These are phyloP conservation scores for Microchirus variegatus DNA, from an alignment of 2,797 vertebrate genomes.

Conservation along the genomic window DNA sequence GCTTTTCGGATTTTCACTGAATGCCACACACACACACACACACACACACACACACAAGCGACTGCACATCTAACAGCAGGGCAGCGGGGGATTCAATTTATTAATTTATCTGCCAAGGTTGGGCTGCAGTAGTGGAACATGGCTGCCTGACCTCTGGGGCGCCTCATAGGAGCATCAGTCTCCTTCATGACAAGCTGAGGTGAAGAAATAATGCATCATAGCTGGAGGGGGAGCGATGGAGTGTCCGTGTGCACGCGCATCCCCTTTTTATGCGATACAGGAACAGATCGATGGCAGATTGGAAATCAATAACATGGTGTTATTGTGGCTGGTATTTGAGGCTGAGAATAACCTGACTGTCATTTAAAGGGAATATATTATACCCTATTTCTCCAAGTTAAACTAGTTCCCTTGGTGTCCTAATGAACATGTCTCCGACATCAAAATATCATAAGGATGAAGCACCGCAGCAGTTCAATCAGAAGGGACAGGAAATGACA, in stretches of 20 bases:
- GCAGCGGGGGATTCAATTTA: constrained; percentile 44
- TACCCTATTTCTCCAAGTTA: too few relatives aligned
- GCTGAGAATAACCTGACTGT: too few relatives aligned
- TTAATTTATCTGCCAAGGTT: constrained; percentile 54
- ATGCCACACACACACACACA: not conserved
- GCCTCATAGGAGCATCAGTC: constrained; percentile 49
- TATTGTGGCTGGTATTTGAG: not conserved
- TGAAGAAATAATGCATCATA: constrained; percentile 39
- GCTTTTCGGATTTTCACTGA: constrained; percentile 17
- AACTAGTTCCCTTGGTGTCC: too few relatives aligned
- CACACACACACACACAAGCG: constrained; percentile 7
- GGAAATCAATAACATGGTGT: constrained; percentile 41
- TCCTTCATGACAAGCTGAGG: constrained; percentile 46
- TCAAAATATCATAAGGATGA: too few relatives aligned
- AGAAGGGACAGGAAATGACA: too few relatives aligned
- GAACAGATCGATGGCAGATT: constrained; percentile 41
- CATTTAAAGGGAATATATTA: too few relatives aligned
- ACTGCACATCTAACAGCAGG: constrained; percentile 9
- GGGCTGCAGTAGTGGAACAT: constrained; percentile 30
- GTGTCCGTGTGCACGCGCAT: constrained; percentile 10
- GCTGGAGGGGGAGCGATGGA: constrained; percentile 22
- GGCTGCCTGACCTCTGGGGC: constrained; percentile 47
- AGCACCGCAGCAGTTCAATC: too few relatives aligned
- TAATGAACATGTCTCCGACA: too few relatives aligned
- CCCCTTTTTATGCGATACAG: constrained; percentile 23